These are phyloP conservation scores for Euleptes europaea DNA, from an alignment of 2,113 vertebrate genomes.

Conservation along the genomic window DNA sequence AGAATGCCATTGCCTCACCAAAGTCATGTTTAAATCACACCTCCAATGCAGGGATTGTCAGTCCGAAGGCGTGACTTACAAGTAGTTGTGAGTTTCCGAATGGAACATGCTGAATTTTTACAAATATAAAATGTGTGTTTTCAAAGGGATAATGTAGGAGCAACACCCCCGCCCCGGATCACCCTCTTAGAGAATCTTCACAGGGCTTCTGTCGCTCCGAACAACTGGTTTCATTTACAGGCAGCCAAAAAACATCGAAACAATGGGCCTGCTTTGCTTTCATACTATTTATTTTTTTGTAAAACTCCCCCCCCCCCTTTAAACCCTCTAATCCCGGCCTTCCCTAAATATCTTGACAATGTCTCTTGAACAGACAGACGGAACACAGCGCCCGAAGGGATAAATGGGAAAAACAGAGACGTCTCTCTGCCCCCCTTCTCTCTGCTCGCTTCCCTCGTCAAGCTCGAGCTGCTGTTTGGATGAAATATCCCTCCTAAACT, in stretches of 20 bases:
- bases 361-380: not conserved
- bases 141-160: not conserved
- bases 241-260: not conserved
- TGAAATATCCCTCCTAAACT: slow-evolving; percentile 2
- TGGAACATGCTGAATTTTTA: no score
- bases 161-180: not conserved
- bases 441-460: not conserved
- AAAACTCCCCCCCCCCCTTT: not conserved
- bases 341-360: slow-evolving; percentile 8
- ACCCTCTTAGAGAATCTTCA: not conserved
- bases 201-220: not conserved
- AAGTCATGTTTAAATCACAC: no score
- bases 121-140: no score
- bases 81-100: no score
- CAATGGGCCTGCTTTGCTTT: not conserved
- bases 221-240: slow-evolving; percentile 14
- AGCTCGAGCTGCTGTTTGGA: not conserved
- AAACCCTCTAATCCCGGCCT: not conserved
- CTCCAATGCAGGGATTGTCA: no score
- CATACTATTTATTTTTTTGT: not conserved
- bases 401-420: slow-evolving; percentile 3
- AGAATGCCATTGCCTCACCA: no score
- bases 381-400: not conserved
- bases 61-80: no score
- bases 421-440: not conserved